Evolutionary conservation across 2,797 vertebrate genomes (phyloP).

Genomic region (Myotis pilosus): DNA sequence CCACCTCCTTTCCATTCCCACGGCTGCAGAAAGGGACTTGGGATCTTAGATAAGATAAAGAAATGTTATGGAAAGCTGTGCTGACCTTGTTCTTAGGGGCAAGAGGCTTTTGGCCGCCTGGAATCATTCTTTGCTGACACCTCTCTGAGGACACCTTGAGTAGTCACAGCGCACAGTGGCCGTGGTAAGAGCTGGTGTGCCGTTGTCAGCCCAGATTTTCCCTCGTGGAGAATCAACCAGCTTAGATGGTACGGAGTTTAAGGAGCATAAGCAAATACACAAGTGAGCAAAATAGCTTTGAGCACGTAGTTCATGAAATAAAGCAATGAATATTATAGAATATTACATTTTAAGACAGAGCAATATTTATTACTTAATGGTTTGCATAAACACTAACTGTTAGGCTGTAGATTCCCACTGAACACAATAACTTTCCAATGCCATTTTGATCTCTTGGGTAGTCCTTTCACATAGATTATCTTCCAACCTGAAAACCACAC

Average conservation of each 20-base stretch:
- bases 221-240: neutral
- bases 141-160: neutral
- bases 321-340: neutral
- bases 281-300: neutral
- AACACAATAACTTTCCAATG: neutral
- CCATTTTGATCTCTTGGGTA: neutral
- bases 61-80: constrained; percentile 17
- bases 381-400: neutral
- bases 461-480: neutral
- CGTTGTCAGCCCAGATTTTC: neutral
- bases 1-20: constrained; percentile 23
- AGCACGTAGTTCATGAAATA: neutral
- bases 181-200: constrained; percentile 1
- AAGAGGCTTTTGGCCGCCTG: constrained; percentile 23
- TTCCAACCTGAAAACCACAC: neutral
- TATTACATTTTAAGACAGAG: neutral
- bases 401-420: neutral
- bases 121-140: constrained; percentile 44
- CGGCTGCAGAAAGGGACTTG: constrained; percentile 9
- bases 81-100: constrained; percentile 47
- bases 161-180: neutral
- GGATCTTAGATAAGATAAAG: constrained; percentile 60
- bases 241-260: neutral
- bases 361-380: neutral
- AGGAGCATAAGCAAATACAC: neutral